A percentile compares a stretch with the other conserved stretches of the same genome.
Evolutionary conservation across 2,888 invertebrate species (phyloP).

Genomic region (Lycaena phlaeas): DNA sequence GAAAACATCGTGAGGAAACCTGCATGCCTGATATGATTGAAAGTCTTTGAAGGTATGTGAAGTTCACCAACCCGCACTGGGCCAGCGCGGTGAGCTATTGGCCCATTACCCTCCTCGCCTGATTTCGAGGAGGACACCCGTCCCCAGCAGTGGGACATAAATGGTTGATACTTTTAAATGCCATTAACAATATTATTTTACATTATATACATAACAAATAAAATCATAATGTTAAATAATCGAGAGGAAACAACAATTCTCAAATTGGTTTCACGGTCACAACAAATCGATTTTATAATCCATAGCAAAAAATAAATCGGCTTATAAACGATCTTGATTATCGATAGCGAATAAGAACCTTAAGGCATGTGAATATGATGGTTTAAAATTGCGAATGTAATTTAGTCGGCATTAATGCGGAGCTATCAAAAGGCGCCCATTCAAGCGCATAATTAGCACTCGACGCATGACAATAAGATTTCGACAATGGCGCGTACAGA

Average conservation of each 20-base stretch:
- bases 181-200: too few relatives aligned
- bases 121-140: too few relatives aligned
- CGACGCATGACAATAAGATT: conserved; percentile 40
- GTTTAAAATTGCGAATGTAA: background rate
- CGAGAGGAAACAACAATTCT: conserved; percentile 1
- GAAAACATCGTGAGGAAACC: too few relatives aligned
- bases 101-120: too few relatives aligned
- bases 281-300: conserved; percentile 5
- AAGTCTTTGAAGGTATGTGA: too few relatives aligned
- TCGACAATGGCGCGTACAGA: conserved; percentile 39
- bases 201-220: too few relatives aligned
- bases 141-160: too few relatives aligned
- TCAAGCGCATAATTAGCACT: conserved; percentile 51
- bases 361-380: background rate
- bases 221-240: too few relatives aligned
- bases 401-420: background rate
- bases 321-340: conserved; percentile 34
- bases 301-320: conserved; percentile 30
- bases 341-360: background rate
- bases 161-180: too few relatives aligned
- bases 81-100: too few relatives aligned
- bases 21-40: too few relatives aligned
- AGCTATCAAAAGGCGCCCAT: conserved; percentile 40
- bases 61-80: too few relatives aligned
- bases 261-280: background rate